Conservation (phyloP, 2,113 vertebrate species). For the Xiphophorus couchianus region DNA sequence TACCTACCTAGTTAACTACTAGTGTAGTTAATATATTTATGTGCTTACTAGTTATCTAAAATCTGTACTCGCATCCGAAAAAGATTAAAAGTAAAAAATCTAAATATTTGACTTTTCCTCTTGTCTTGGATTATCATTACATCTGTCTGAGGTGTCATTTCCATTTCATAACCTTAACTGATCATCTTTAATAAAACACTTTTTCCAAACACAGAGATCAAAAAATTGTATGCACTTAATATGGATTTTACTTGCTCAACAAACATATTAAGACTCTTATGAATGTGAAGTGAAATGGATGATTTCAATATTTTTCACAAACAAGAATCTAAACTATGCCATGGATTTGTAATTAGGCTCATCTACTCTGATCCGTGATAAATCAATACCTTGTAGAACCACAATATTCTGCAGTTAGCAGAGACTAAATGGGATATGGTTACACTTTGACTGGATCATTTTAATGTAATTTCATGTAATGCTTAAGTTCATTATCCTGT, state of each 20-base stretch:
- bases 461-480: too few relatives aligned
- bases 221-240: not conserved
- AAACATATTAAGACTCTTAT: not conserved
- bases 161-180: not conserved
- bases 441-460: too few relatives aligned
- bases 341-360: too few relatives aligned
- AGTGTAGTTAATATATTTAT: too few relatives aligned
- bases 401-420: too few relatives aligned
- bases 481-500: too few relatives aligned
- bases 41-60: too few relatives aligned
- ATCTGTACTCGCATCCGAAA: not conserved
- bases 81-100: not conserved
- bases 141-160: not conserved
- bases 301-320: not conserved
- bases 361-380: too few relatives aligned
- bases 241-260: not conserved
- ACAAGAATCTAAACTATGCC: not conserved
- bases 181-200: not conserved
- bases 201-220: not conserved
- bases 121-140: too few relatives aligned
- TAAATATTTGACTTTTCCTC: too few relatives aligned
- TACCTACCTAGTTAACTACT: not conserved
- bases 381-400: too few relatives aligned
- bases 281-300: not conserved
- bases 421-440: too few relatives aligned